Evolutionary conservation across 2,113 vertebrate species (phyloP), one percentile per base, ranked within the genome.

Genomic region (Dissostichus mawsoni): DNA sequence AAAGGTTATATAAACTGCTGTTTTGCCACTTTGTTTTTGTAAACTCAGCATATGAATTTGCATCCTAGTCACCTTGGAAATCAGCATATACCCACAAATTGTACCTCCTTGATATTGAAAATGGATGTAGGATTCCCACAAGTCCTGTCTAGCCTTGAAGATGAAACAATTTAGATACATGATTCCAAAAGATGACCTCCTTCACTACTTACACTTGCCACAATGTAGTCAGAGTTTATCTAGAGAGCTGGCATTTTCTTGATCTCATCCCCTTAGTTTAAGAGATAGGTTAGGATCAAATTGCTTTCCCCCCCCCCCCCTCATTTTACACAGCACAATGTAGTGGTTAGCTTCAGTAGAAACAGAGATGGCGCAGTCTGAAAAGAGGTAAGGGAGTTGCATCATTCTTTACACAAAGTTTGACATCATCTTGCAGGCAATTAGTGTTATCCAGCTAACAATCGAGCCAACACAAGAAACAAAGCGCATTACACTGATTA

Each of bases 1-100:
- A 87, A 84, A 86, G 84, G 86, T 86, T 88, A 82, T 20, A 44
- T 84, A 90, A 92, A 89, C 45, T 74, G 79, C 82, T 91, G 83
- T 80, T 87, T 71, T 84, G 51, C 76, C 62, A 69, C 76, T 85
- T 88, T 81, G 76, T 89, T 87, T 87, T 77, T 78, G 82, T 91
- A 23, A 86, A 91, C 72, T 91, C 90, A 85, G 81, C 77, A 64
- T 79, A 91, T 93, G 84, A 90, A 92, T 93, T 92, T 93, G 87
- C 81, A 92, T 88, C 75, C 29, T 41, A 58, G 61, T 20, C 81
- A 83, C 91, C 91, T 94, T 92, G 91, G 74, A 90, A 90, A 87
- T 87, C 84, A 84, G 85, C 89, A 86, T 84, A 83, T 77, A 79
- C 72, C 44, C 59, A 75, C 81, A 76, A 87, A 89, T 89, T 81